Conservation (phyloP, 1,140 invertebrate species). For the Hylaeus volcanicus region DNA sequence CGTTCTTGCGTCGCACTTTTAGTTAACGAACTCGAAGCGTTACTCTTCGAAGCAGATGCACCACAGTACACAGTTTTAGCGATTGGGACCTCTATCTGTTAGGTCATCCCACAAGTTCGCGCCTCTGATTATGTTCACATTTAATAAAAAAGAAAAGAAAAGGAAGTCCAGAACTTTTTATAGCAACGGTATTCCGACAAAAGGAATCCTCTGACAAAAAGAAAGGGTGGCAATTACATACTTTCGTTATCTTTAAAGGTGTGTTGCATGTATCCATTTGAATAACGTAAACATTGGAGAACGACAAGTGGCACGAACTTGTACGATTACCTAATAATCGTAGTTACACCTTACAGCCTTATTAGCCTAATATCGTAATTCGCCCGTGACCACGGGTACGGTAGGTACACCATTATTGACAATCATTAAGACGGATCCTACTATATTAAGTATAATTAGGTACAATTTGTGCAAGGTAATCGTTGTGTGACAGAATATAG, state of each 20-base stretch:
- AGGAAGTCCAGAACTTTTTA: no score
- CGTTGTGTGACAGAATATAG: constrained; percentile 72
- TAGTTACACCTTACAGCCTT: constrained; percentile 68
- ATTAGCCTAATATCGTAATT: constrained; percentile 55
- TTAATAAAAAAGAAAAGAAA: no score
- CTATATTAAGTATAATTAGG: constrained; percentile 72
- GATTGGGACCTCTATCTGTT: constrained; percentile 45
- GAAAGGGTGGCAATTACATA: no score
- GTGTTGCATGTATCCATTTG: no score
- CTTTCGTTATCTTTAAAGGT: no score
- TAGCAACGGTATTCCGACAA: no score
- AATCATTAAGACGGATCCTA: constrained; percentile 76
- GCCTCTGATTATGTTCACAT: no score
- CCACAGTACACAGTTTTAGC: constrained; percentile 46
- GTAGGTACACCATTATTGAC: constrained; percentile 76
- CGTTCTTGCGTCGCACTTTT: not conserved
- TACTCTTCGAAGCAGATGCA: constrained; percentile 50
- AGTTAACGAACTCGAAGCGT: not conserved
- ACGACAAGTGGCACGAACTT: no score
- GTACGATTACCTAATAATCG: constrained; percentile 28
- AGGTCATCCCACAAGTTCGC: no score
- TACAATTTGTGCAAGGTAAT: constrained; percentile 77
- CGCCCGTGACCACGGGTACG: constrained; percentile 45
- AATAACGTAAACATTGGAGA: no score
- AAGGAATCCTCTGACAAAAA: no score